Evolutionary conservation across 2,113 vertebrate species (phyloP), one percentile per base, ranked within the genome.

Genomic region (Nematolebias whitei): DNA sequence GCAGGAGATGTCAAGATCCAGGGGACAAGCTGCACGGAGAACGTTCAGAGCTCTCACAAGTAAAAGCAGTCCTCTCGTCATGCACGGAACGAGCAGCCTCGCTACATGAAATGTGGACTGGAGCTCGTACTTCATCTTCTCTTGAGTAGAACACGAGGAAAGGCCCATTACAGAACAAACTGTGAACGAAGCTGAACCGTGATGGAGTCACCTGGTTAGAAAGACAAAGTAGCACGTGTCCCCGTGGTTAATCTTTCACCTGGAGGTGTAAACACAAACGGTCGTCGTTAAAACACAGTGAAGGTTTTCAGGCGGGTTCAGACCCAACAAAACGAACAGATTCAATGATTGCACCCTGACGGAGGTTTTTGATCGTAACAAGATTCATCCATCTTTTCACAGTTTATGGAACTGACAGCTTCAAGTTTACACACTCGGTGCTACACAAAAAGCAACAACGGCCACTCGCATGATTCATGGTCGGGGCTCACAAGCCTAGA

Each of bases 1-100:
- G 44, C 73, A 51, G 69, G 62, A 79, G 32, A 52, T 44, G 23
- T 71, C 53, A 60, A 39, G 49, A 71, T 79, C 60, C 70, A 65
- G 54, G 19, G 24, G 29, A 59, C 15, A 26, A 68, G 60, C 49
- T 15, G 26, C 12, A 44, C 55, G 62, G 62, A 2, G 55, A 39
- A 23, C 11, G 20, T n/a, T 35, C 7, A 29, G 7, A 4, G 3
- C 26, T 7, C 26, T 40, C 7, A 1, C 43, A 60, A 70, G 7
- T 14, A 0, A 1, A 73, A 78, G 68, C 78, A 40, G 56, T 40
- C 18, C 22, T 14, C 59, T 60, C 59, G 47, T 78, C 69, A 54
- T n/a, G 10, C 63, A 69, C 66, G 76, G 76, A 79, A 53, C 58
- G 41, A 7, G 0, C 1, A 7, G 40, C 0, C 0, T 29, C 14